Evolutionary conservation across 2,888 invertebrate genomes (phyloP).

Genomic region (Pyrochroa serraticornis): DNA sequence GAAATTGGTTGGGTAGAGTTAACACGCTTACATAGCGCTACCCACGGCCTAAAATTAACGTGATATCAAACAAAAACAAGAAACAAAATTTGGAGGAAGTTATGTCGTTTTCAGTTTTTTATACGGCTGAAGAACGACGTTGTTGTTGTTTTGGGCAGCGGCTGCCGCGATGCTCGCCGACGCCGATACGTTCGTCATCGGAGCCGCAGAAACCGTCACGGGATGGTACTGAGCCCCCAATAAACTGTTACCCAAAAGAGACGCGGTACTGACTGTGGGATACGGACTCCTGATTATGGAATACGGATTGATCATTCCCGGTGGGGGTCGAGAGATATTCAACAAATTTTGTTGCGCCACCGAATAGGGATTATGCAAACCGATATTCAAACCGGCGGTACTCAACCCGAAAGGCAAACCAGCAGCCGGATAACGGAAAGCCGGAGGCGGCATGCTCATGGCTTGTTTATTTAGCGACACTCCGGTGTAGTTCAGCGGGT

Average conservation of each 20-base stretch:
- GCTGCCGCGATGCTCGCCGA: conserved; percentile 60
- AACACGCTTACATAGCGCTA: conserved; percentile 10
- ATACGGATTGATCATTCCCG: conserved; percentile 59
- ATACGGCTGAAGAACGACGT: conserved; percentile 78
- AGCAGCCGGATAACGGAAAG: conserved; percentile 48
- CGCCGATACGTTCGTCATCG: conserved; percentile 47
- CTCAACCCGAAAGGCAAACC: conserved; percentile 47
- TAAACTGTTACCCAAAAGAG: conserved; percentile 51
- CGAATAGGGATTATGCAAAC: conserved; percentile 54
- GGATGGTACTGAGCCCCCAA: conserved; percentile 53
- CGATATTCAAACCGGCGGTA: conserved; percentile 49
- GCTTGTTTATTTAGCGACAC: conserved; percentile 72
- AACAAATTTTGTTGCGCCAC: conserved; percentile 45
- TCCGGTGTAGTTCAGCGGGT: conserved; percentile 72
- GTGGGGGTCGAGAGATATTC: conserved; percentile 50
- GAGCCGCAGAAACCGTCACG: conserved; percentile 56
- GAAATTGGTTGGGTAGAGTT: not conserved
- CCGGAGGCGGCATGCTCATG: conserved; percentile 55
- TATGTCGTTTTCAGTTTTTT: conserved; percentile 91
- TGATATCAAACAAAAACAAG: conserved; percentile 35
- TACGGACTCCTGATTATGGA: conserved; percentile 55
- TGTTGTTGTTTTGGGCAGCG: conserved; percentile 58
- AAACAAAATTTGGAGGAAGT: conserved; percentile 37
- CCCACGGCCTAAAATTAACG: conserved; percentile 30
- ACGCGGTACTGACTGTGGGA: conserved; percentile 59